Evolutionary conservation across 2,888 invertebrate genomes (phyloP), one percentile per base, ranked within the genome.

Genomic region (Xestoiulus laeticollis): DNA sequence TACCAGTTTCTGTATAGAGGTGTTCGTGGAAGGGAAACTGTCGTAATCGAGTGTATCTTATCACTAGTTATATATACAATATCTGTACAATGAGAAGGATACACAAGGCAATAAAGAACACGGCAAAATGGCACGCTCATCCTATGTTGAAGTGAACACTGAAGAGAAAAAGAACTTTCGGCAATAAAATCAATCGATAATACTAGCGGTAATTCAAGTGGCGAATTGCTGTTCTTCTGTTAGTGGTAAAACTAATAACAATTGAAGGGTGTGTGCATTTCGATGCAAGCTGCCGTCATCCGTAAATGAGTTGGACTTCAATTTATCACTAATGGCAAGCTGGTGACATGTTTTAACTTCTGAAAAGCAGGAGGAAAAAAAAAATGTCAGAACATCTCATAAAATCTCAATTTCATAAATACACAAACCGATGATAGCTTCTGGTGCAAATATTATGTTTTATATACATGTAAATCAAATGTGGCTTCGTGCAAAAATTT

Each of bases 41-140:
- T 26, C 68, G 26, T 26, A 68, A 78, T 78, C 30, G 30, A 78
- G 30, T 78, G 78, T 78, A 78, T 78, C 30, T 78, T 26, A 30
- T 10, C 30, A 78, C 78, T 78, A 78, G 78, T 30, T 78, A 78
- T 78, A 78, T 78, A 78, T 78, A 78, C 78, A 78, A 78, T 78
- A 78, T 78, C 78, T 78, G 78, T 78, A 78, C 78, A 78, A 78
- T 38, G 78, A 78, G 30, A 78, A 78, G 30, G 78, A 32, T 78
- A 78, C 78, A 3, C 30, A 78, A 78, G 78, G 78, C 78, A 78
- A 78, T 78, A 78, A 78, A 78, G 78, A 32, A 30, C 78, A 78
- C 16, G 78, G 30, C 78, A 78, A 14, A n/a, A 78, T 78, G 78
- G 78, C 78, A 78, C 78, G 30, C 78, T 78, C 3, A 78, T 78